These are phyloP conservation scores for Picus viridis DNA, from an alignment of 2,797 vertebrate species.

Conservation along the genomic window DNA sequence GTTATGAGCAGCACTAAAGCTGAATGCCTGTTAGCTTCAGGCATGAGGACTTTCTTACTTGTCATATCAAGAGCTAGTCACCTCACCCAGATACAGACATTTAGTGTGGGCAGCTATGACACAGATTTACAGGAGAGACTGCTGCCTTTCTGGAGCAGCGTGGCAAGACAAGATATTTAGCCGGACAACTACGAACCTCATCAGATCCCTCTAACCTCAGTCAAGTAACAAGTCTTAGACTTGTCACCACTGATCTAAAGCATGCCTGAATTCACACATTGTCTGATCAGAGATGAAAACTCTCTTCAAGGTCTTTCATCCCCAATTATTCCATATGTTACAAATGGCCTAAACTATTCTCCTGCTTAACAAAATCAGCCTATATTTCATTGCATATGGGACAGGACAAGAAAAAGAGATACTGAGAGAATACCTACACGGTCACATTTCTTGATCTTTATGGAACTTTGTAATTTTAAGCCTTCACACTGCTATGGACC, in stretches of 20 bases:
- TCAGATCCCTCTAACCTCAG: not conserved
- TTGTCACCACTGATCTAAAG: not conserved
- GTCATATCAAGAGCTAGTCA: not conserved
- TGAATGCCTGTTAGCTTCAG: not conserved
- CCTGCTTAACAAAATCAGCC: not conserved
- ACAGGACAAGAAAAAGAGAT: not conserved
- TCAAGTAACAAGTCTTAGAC: not conserved
- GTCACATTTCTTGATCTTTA: not conserved
- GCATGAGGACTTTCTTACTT: not conserved
- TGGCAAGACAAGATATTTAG: not conserved
- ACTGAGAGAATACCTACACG: not conserved
- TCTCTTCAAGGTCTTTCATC: not conserved
- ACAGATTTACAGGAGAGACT: not conserved
- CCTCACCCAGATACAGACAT: not conserved
- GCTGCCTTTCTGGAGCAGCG: not conserved
- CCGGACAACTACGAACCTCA: not conserved
- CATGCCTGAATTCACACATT: not conserved
- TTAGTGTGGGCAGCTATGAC: not conserved
- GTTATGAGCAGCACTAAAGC: not conserved
- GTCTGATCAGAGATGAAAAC: not conserved
- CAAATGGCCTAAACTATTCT: not conserved
- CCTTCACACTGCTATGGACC: not conserved
- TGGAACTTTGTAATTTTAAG: not conserved
- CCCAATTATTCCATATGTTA: not conserved
- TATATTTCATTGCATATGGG: not conserved